Percentiles rank a stretch among this genome's conserved stretches.
Evolutionary conservation across 2,797 vertebrate genomes (phyloP).

Genomic region (Pagetopsis macropterus): DNA sequence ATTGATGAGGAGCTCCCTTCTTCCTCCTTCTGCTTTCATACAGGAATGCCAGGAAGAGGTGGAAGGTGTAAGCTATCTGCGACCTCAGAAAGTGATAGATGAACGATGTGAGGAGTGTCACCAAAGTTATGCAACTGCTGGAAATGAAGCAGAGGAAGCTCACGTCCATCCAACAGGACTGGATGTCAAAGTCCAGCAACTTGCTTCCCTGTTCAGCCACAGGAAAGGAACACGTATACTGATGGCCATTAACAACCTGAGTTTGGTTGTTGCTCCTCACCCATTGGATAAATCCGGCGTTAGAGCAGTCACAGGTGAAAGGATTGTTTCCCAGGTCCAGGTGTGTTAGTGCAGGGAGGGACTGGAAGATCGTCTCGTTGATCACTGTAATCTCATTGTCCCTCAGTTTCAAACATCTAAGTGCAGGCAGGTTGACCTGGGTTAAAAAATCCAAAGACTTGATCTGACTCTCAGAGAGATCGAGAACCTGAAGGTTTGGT

Average conservation of each 20-base stretch:
- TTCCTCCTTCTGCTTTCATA: conserved; percentile 56
- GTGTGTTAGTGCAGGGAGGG: conserved; percentile 36
- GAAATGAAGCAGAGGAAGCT: conserved; percentile 61
- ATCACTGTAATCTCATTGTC: conserved; percentile 33
- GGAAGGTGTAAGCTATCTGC: conserved; percentile 60
- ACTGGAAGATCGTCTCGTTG: not conserved
- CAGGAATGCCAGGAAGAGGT: conserved; percentile 63
- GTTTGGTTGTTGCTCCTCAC: conserved; percentile 54
- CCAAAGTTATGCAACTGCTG: conserved; percentile 39
- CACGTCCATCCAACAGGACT: conserved; percentile 26
- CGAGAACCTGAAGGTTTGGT: conserved; percentile 5
- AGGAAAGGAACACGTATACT: conserved; percentile 51
- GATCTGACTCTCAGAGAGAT: conserved; percentile 28
- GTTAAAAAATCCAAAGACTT: conserved; percentile 49
- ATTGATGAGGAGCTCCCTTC: conserved; percentile 30
- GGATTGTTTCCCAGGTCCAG: conserved; percentile 66
- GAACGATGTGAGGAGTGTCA: conserved; percentile 53
- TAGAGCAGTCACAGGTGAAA: conserved; percentile 73
- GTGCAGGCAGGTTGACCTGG: not conserved
- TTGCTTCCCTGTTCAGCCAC: conserved; percentile 17
- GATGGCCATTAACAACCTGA: conserved; percentile 53
- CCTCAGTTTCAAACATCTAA: conserved; percentile 20
- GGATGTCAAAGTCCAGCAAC: conserved; percentile 58
- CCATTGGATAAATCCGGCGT: conserved; percentile 66
- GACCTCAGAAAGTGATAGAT: conserved; percentile 63